A percentile compares a stretch with the other conserved stretches of the same genome.
Evolutionary conservation across 2,888 invertebrate species (phyloP).

Genomic region (Rhagonycha fulva): DNA sequence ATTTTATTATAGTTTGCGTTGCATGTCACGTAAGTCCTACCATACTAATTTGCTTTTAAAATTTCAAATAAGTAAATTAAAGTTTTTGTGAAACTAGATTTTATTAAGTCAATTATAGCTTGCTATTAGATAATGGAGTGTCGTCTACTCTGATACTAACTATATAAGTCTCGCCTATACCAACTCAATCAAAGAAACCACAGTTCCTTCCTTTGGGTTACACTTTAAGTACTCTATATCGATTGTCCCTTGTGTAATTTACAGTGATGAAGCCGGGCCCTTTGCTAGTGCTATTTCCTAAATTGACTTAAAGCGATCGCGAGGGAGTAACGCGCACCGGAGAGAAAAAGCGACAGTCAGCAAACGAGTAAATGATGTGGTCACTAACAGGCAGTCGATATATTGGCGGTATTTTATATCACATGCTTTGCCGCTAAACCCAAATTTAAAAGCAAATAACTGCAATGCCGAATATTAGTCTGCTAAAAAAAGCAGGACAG

Average conservation of each 20-base stretch:
- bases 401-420: conserved; percentile 51
- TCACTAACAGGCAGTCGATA: conserved; percentile 49
- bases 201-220: conserved; percentile 36
- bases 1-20: conserved; percentile 14
- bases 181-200: conserved; percentile 43
- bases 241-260: conserved; percentile 29
- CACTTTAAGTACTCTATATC: conserved; percentile 34
- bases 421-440: conserved; percentile 43
- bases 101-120: neutral
- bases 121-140: conserved; percentile 9
- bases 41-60: neutral
- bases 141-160: conserved; percentile 35
- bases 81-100: neutral
- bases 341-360: conserved; percentile 48
- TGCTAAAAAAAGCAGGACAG: conserved; percentile 47
- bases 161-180: conserved; percentile 37
- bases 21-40: neutral
- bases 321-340: conserved; percentile 26
- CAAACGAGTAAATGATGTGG: conserved; percentile 52
- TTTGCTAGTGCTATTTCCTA: conserved; percentile 30
- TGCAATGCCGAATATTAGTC: conserved; percentile 51
- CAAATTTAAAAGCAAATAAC: conserved; percentile 54
- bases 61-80: neutral
- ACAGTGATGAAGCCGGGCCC: conserved; percentile 28
- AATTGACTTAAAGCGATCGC: conserved; percentile 35